Base-by-base conservation (phyloP, 2,113 vertebrate species). In the Aegotheles bennettii region DNA sequence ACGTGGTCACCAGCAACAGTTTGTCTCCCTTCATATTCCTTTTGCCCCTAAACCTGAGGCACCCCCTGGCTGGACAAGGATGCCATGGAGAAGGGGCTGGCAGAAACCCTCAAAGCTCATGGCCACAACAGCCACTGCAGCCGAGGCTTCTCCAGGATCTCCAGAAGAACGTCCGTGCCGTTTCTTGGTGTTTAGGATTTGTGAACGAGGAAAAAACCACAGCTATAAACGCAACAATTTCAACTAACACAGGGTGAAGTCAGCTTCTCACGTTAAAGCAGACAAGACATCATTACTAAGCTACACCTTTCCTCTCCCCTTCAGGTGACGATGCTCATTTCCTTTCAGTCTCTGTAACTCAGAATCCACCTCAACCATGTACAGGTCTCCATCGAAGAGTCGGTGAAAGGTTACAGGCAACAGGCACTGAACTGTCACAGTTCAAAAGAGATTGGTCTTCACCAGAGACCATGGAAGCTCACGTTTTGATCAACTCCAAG, bases 351-450 rank as follows among this genome's bases (percentile, higher is more conserved):
- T 87, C 82, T 16, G 10, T 61, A 70, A 10, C 33, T 86, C 86
- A 10, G 57, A 73, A 63, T 63, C 48, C 59, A 43, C 71, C 71
- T 1, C 4, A 42, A 47, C 0, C 4, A 73, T 25, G 8, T 19
- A 8, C 10, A 2, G 75, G 70, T 48, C 50, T 82, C 64, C 21
- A 3, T 9, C 61, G 7, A 87, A 60, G 78, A 80, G 78, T 43
- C 84, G 53, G 54, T 2, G 73, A 67, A 86, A 48, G 75, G 88
- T n/a, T 21, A 59, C 38, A 35, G 93, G 93, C 76, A 74, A 64
- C 67, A 91, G 95, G 93, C 84, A 90, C 91, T 81, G 89, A 96
- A 74, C 71, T 84, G 84, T 71, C 93, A 19, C 60, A 47, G 71
- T 93, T 77, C 81, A 5, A 42, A 23, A 40, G 48, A 54, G 92